These are phyloP conservation scores for Euplexia lucipara DNA, from an alignment of 2,888 invertebrate species.

Conservation along the genomic window DNA sequence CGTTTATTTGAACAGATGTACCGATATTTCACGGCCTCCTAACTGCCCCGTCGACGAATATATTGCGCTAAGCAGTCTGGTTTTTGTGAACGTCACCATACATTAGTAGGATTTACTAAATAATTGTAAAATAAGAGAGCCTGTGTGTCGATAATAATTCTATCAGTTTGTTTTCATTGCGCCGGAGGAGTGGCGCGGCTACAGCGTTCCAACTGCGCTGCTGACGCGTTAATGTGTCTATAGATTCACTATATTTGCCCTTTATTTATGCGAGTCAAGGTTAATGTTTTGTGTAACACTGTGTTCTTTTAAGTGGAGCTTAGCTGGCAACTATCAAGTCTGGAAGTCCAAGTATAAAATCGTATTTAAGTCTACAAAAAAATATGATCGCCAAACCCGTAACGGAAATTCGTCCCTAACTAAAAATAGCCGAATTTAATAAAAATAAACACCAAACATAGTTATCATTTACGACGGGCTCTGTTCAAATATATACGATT, in stretches of 20 bases:
- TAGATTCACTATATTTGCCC: slow-evolving; percentile 68
- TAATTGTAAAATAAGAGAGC: slow-evolving; percentile 77
- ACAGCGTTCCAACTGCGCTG: slow-evolving; percentile 65
- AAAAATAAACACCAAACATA: slow-evolving; percentile 61
- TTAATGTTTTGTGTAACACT: slow-evolving; percentile 70
- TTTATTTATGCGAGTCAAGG: slow-evolving; percentile 78
- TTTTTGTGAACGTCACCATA: slow-evolving; percentile 83
- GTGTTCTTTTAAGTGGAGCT: slow-evolving; percentile 41
- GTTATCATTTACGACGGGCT: slow-evolving; percentile 56
- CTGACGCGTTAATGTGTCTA: slow-evolving; percentile 71
- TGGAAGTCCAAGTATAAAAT: neutral
- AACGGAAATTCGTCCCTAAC: slow-evolving; percentile 55
- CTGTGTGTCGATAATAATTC: slow-evolving; percentile 78
- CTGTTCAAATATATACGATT: slow-evolving; percentile 61
- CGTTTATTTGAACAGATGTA: slow-evolving; percentile 83
- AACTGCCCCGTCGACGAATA: slow-evolving; percentile 77
- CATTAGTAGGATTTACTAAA: slow-evolving; percentile 82
- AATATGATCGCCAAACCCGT: slow-evolving; percentile 14
- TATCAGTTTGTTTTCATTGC: slow-evolving; percentile 77
- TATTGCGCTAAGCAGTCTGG: slow-evolving; percentile 76
- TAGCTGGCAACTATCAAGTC: neutral
- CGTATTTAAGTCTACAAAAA: slow-evolving; percentile 17
- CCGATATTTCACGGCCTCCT: slow-evolving; percentile 66
- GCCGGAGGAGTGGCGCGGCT: slow-evolving; percentile 53
- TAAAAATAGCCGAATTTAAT: slow-evolving; percentile 40